A percentile compares a stretch with the other conserved stretches of the same genome.
Evolutionary conservation across 2,113 vertebrate genomes (phyloP).

Genomic region (Felis chaus): DNA sequence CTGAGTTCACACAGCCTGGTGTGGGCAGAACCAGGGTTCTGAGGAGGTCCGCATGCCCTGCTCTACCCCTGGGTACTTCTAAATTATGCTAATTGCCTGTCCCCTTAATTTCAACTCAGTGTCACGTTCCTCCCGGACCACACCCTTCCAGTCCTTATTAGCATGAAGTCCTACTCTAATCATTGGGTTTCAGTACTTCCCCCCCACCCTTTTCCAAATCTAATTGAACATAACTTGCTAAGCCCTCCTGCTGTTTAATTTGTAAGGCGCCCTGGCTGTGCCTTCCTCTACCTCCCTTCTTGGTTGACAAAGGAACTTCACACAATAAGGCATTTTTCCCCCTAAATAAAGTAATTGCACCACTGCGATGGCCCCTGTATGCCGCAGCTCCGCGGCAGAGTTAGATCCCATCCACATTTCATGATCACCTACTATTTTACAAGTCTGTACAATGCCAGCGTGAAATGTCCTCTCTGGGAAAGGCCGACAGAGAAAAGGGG

Average conservation of each 20-base stretch:
- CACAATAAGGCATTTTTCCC: background rate
- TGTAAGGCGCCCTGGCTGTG: background rate
- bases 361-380: accelerated
- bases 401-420: accelerated
- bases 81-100: too few species aligned
- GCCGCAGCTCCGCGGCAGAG: accelerated
- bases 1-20: background rate
- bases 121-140: background rate
- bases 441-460: background rate
- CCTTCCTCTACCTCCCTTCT: background rate
- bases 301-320: background rate
- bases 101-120: background rate
- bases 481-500: background rate
- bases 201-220: background rate
- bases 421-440: background rate
- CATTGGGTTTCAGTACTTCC: background rate
- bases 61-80: accelerated
- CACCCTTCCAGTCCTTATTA: background rate
- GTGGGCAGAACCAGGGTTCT: background rate
- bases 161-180: background rate
- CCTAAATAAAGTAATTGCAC: background rate
- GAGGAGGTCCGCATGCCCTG: background rate
- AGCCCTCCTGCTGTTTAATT: background rate
- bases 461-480: background rate
- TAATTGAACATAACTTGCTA: background rate